Conservation (phyloP, 30 jellyfish, hydroid and myxozoan genomes). For the Aurelia coerulea region DNA sequence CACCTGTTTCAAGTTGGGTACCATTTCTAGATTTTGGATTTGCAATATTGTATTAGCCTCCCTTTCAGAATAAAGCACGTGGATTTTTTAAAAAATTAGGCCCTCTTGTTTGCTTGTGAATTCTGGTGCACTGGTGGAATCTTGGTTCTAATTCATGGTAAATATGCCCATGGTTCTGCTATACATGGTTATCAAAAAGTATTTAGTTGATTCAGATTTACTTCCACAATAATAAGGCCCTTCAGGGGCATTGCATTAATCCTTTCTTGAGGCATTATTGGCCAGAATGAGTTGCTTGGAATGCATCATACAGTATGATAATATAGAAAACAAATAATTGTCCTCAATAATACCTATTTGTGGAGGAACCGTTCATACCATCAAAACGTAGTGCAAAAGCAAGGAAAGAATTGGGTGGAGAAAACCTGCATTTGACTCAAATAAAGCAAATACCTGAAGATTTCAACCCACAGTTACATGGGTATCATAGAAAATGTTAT, state of each 20-base stretch:
- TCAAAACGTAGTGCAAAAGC: slow-evolving; percentile 28
- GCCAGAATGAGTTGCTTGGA: slow-evolving; percentile 33
- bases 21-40: not conserved
- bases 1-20: not conserved
- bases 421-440: slow-evolving; percentile 31
- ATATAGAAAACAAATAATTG: not conserved
- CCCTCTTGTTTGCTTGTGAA: not conserved
- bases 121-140: not conserved
- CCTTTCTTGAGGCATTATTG: slow-evolving; percentile 5
- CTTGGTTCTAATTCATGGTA: slow-evolving; percentile 3
- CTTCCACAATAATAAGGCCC: not conserved
- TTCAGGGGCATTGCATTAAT: slow-evolving; percentile 5
- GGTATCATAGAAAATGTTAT: slow-evolving; percentile 25
- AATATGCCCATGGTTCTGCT: not conserved
- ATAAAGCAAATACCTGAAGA: slow-evolving; percentile 34
- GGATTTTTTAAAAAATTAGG: not conserved
- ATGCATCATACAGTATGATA: slow-evolving; percentile 15
- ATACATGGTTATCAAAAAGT: not conserved
- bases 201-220: not conserved
- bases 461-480: slow-evolving; percentile 33
- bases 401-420: slow-evolving; percentile 28
- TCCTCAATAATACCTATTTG: slow-evolving; percentile 8
- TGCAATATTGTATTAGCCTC: slow-evolving; percentile 4
- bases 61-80: not conserved
- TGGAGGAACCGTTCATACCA: slow-evolving; percentile 23